A percentile compares a stretch with the other conserved stretches of the same genome.
phyloP scores from a whole-genome alignment of 2,797 vertebrate genomes.

The Myotis vivesi region DNA sequence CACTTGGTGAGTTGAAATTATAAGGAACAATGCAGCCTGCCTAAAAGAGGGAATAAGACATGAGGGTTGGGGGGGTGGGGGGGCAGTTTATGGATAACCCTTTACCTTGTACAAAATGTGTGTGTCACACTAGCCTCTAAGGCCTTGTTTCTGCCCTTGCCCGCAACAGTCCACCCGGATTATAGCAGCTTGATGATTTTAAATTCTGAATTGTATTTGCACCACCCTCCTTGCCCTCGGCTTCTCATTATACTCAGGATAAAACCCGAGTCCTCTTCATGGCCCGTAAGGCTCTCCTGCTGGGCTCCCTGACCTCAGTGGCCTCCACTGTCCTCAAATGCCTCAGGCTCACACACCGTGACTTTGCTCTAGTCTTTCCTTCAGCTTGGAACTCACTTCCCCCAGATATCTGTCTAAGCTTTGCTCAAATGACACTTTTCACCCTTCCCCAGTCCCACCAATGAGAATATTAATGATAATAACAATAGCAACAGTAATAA shows the following conservation, averaged over 20 bases:
- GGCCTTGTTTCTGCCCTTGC: background rate
- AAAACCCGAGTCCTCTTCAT: background rate
- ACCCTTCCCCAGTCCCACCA: background rate
- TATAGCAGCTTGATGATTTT: background rate
- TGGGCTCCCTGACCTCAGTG: too few relatives aligned
- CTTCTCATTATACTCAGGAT: background rate
- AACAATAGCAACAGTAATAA: background rate
- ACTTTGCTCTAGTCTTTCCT: background rate
- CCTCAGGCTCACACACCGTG: background rate
- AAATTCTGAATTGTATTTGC: background rate
- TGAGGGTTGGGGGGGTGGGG: too few relatives aligned
- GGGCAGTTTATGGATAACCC: background rate
- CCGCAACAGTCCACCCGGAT: background rate
- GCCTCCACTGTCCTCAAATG: background rate
- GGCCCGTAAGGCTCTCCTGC: accelerated
- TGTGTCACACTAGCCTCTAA: background rate
- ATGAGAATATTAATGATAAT: background rate
- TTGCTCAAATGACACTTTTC: background rate
- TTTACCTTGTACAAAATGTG: background rate
- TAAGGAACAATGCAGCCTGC: background rate
- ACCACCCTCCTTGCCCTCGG: too few relatives aligned
- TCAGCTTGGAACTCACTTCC: background rate
- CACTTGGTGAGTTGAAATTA: conserved; percentile 38
- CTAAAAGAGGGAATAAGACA: background rate
- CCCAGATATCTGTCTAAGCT: background rate